Conservation (phyloP, 2,797 vertebrate genomes). For the Ambastaia sidthimunki region DNA sequence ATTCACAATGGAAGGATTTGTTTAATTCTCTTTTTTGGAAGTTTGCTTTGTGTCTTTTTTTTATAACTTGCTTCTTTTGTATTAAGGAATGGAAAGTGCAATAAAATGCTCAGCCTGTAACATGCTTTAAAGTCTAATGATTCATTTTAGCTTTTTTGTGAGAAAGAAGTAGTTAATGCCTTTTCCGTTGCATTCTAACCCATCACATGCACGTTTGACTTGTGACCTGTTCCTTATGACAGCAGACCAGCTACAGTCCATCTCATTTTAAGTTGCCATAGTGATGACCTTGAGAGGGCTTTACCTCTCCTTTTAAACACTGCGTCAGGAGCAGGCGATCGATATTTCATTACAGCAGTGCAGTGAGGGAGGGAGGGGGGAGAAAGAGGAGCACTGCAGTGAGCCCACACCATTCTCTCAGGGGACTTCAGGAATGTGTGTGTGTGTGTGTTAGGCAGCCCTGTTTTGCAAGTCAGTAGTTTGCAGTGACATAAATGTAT, state of each 20-base stretch:
- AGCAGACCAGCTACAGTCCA: conserved; percentile 64
- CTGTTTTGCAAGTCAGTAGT: conserved; percentile 52
- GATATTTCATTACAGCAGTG: conserved; percentile 84
- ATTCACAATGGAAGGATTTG: not conserved
- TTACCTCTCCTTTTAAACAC: conserved; percentile 67
- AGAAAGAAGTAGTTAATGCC: conserved; percentile 42
- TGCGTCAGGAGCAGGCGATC: conserved; percentile 80
- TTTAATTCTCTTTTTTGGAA: conserved; percentile 36
- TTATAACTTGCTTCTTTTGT: conserved; percentile 58
- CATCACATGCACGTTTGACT: conserved; percentile 65
- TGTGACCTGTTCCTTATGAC: conserved; percentile 72
- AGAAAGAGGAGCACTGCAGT: conserved; percentile 74
- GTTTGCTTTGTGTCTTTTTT: conserved; percentile 51
- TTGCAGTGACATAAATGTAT: conserved; percentile 38
- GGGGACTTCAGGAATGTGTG: conserved; percentile 68
- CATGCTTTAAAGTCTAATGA: not conserved
- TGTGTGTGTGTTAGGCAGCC: conserved; percentile 53
- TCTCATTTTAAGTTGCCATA: conserved; percentile 78
- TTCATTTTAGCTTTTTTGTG: conserved; percentile 56
- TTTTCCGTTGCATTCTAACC: conserved; percentile 58
- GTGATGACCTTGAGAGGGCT: conserved; percentile 78
- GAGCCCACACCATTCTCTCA: conserved; percentile 74
- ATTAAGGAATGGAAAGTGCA: conserved; percentile 68
- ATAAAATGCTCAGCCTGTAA: conserved; percentile 69
- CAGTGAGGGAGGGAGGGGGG: conserved; percentile 62